Evolutionary conservation across 2,888 invertebrate genomes (phyloP).

Genomic region (Heteromurus nitidus): DNA sequence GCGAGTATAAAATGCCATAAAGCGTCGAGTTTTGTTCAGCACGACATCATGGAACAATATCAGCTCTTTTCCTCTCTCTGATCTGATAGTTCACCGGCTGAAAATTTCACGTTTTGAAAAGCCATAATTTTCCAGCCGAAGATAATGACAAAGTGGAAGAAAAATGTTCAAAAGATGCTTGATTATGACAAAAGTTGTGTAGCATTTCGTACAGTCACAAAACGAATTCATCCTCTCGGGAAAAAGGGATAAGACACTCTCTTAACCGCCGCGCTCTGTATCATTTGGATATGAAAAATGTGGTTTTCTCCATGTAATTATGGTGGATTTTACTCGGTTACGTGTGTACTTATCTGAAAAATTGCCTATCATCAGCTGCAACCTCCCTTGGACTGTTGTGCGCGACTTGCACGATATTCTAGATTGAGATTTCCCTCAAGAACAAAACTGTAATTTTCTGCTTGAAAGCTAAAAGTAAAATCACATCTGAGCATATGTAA

Average conservation of each 20-base stretch:
- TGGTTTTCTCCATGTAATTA: slow-evolving; percentile 66
- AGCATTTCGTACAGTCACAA: slow-evolving; percentile 31
- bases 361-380: slow-evolving; percentile 58
- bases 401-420: slow-evolving; percentile 4
- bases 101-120: slow-evolving; percentile 45
- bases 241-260: slow-evolving; percentile 28
- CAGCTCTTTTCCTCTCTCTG: too few species aligned
- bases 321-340: slow-evolving; percentile 44
- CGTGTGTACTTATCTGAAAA: slow-evolving; percentile 61
- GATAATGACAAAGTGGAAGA: slow-evolving; percentile 62
- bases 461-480: slow-evolving; percentile 14
- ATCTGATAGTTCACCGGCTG: slow-evolving; percentile 59
- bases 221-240: slow-evolving; percentile 7
- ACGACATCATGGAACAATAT: slow-evolving; percentile 31
- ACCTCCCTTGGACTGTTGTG: slow-evolving; percentile 47
- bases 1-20: slow-evolving; percentile 9
- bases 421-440: background rate
- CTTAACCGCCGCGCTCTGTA: slow-evolving; percentile 10
- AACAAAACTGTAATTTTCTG: slow-evolving; percentile 53
- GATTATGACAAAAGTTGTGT: slow-evolving; percentile 30
- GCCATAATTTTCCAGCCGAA: slow-evolving; percentile 65
- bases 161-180: slow-evolving; percentile 45
- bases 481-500: slow-evolving; percentile 16
- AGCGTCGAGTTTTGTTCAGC: too few species aligned
- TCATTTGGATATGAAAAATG: slow-evolving; percentile 64